Base-by-base conservation (phyloP, 2,797 vertebrate genomes). In the Microcaecilia unicolor region DNA sequence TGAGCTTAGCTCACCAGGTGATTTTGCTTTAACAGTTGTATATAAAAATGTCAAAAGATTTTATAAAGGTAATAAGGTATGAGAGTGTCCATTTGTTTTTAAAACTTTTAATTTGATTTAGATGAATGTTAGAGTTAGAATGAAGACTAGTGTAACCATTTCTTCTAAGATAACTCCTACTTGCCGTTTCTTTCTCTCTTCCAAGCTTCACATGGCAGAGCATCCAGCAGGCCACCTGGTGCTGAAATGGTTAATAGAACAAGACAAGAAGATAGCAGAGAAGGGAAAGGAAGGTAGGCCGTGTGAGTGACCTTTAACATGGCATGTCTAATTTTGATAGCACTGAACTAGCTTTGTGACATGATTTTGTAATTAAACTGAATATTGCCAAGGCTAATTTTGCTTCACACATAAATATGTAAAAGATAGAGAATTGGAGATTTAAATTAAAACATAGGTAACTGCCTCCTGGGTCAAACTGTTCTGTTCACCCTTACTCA, bases 181-280 rank as follows among this genome's bases (percentile, higher is more conserved):
- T n/a, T 8, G 6, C 7, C 37, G 4, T 32, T 6, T 18, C 3
- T 28, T 16, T 19, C 29, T 26, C 34, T 25, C 19, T 40, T 15
- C 20, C 56, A 41, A 99, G 95, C 84, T 98, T 46, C 94, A 99
- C 56, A 67, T 97, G 64, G 93, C 83, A 1, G 94, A 98, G 37
- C 94, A 99, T 61, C 91, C 94, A 1, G 90, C 93, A 7, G 94
- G 93, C 48, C 94, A 98, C 62, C 74, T 99, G 17, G 91, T 99
- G 57, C 79, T 99, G 49, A 98, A 95, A 30, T 98, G 95, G 94
- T 70, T 99, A 49, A 81, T 99, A 31, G 89, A 96, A 40, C 90
- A 97, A 76, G 94, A 97, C 55, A 57, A 70, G 50, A 86, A 85
- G 64, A 70, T 79, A 74, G 77, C 47, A 57, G 67, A 81, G 41